Evolutionary conservation across 2,113 vertebrate species (phyloP).

Genomic region (Mellivora capensis): DNA sequence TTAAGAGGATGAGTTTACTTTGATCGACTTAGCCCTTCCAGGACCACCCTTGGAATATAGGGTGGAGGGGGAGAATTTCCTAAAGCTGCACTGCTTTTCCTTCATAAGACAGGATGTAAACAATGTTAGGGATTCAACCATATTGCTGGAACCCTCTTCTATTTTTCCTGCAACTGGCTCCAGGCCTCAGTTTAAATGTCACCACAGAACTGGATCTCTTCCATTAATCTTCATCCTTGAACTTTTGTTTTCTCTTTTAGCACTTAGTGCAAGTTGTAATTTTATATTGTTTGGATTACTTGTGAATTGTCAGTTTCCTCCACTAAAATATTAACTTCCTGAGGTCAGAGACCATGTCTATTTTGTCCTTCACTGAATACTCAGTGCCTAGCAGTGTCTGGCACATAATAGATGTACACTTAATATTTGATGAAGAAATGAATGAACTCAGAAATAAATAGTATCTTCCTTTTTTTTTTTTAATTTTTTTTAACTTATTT

Average conservation of each 20-base stretch:
- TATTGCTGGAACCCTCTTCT: neutral
- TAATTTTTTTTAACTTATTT: no score
- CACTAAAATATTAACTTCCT: neutral
- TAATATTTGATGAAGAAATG: conserved; percentile 12
- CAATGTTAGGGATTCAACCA: neutral
- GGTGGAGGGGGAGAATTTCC: neutral
- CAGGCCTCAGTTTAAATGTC: neutral
- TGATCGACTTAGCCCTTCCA: neutral
- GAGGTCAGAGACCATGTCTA: neutral
- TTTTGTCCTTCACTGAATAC: neutral
- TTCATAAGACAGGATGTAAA: neutral
- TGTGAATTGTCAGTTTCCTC: neutral
- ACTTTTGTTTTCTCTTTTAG: conserved; percentile 14
- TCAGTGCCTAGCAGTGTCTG: neutral
- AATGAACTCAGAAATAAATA: neutral
- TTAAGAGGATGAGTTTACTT: neutral
- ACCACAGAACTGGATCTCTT: neutral
- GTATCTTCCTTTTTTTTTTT: neutral
- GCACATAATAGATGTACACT: neutral
- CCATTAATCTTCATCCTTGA: neutral
- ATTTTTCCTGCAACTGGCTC: neutral
- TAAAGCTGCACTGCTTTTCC: neutral
- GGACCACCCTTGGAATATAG: neutral
- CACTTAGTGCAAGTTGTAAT: neutral
- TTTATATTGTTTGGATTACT: neutral